Conservation (phyloP, 2,113 vertebrate genomes). For the Danionella cerebrum region DNA sequence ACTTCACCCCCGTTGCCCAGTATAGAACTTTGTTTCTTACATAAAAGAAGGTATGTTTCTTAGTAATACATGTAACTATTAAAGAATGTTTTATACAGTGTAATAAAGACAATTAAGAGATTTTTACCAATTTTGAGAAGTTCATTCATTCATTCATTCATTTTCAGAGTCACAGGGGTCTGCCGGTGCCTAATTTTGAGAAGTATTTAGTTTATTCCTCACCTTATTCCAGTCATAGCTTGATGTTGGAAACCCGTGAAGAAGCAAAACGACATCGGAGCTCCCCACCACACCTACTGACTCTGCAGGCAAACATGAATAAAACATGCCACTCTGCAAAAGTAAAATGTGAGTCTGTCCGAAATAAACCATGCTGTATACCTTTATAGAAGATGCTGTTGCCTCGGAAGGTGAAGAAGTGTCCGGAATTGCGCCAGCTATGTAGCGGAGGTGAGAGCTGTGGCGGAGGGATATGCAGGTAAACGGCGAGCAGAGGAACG, state of each 20-base stretch:
- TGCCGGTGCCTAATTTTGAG: no score
- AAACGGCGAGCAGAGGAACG: constrained; percentile 80
- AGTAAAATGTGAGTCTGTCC: background rate
- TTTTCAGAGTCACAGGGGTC: no score
- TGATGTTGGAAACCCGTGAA: constrained; percentile 91
- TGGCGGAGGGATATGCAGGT: constrained; percentile 84
- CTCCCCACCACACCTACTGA: constrained; percentile 77
- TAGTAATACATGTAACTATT: no score
- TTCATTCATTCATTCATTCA: background rate
- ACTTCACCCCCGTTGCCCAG: no score
- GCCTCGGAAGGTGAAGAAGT: constrained; percentile 75
- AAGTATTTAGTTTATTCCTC: no score
- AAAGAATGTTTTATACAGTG: background rate
- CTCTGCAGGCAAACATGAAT: constrained; percentile 57
- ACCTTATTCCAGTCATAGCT: constrained; percentile 96
- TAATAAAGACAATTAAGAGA: no score
- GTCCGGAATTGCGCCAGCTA: constrained; percentile 74
- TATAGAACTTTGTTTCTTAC: no score
- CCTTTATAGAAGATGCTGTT: constrained; percentile 85
- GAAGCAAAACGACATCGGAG: constrained; percentile 77
- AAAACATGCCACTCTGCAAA: background rate
- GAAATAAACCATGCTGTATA: constrained; percentile 29
- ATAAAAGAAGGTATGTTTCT: no score
- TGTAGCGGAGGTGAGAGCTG: constrained; percentile 75
- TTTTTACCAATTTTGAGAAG: no score